These are phyloP conservation scores for Caenorhabditis sp. DNA, from an alignment of 2,888 invertebrate genomes.

Conservation along the genomic window DNA sequence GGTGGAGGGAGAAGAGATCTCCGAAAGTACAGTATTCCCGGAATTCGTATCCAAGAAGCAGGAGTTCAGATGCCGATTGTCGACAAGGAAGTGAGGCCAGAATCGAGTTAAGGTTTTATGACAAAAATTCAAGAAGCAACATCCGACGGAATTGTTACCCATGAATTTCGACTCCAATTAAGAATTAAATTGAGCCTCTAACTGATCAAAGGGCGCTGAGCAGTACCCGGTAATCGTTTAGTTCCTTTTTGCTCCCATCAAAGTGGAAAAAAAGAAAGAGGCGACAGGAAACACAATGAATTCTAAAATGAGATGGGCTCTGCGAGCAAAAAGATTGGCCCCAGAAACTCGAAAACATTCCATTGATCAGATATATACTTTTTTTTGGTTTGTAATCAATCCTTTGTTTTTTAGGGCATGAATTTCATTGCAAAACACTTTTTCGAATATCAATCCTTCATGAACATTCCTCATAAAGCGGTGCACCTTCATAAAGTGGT, in stretches of 20 bases:
- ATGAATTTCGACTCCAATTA: slow-evolving; percentile 15
- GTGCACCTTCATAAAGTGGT: slow-evolving; percentile 82
- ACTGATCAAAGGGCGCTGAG: slow-evolving; percentile 10
- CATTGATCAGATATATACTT: slow-evolving; percentile 8
- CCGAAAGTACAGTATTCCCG: slow-evolving; percentile 56
- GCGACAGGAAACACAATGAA: slow-evolving; percentile 49
- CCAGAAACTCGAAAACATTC: slow-evolving; percentile 50
- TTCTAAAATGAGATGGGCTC: slow-evolving; percentile 52
- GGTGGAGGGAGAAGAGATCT: slow-evolving; percentile 75
- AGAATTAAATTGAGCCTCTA: slow-evolving; percentile 18
- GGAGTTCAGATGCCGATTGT: slow-evolving; percentile 60
- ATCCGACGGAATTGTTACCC: neutral
- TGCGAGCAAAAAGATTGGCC: slow-evolving; percentile 5
- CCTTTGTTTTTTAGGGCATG: slow-evolving; percentile 79
- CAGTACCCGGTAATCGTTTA: slow-evolving; percentile 20
- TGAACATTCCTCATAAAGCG: slow-evolving; percentile 83
- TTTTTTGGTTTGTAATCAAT: neutral
- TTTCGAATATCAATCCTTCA: slow-evolving; percentile 83
- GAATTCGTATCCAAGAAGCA: slow-evolving; percentile 67
- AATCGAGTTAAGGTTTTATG: slow-evolving; percentile 23
- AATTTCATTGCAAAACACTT: slow-evolving; percentile 83
- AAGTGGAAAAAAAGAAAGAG: slow-evolving; percentile 7
- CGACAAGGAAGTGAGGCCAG: slow-evolving; percentile 41
- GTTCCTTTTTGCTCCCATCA: slow-evolving; percentile 13
- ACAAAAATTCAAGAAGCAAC: neutral